Percentiles rank a stretch among this genome's conserved stretches.
phyloP scores from a whole-genome alignment of 1,140 invertebrate genomes.

The Lepidurus packardi region DNA sequence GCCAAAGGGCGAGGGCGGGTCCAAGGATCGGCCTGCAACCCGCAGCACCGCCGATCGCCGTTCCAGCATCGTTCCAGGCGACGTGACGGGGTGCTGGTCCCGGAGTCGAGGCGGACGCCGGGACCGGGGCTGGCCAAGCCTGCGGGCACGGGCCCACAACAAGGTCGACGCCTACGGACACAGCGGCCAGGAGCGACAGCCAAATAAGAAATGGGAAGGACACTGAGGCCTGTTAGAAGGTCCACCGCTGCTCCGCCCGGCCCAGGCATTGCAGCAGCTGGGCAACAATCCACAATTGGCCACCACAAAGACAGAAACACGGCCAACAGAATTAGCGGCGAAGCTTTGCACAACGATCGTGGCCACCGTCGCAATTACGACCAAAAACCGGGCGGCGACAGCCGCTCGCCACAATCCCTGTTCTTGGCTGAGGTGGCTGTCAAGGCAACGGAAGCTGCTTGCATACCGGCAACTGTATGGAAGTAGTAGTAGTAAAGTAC shows the following conservation, averaged over 20 bases:
- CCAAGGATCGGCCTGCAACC: slow-evolving; percentile 24
- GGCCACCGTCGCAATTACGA: slow-evolving; percentile 1
- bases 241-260: slow-evolving; percentile 33
- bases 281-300: slow-evolving; percentile 29
- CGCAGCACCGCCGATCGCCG: slow-evolving; percentile 26
- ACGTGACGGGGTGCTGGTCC: background rate
- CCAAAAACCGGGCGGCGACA: background rate
- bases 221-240: slow-evolving; percentile 32
- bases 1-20: slow-evolving; percentile 1
- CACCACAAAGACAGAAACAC: slow-evolving; percentile 24
- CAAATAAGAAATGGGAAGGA: slow-evolving; percentile 20
- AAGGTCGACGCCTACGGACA: slow-evolving; percentile 5
- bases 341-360: background rate
- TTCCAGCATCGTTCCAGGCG: slow-evolving; percentile 22
- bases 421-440: background rate
- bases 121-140: background rate
- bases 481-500: background rate
- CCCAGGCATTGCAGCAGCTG: slow-evolving; percentile 35
- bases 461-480: background rate
- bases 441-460: background rate
- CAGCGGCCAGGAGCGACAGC: slow-evolving; percentile 24
- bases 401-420: background rate
- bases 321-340: slow-evolving; percentile 12
- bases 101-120: slow-evolving; percentile 22
- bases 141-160: slow-evolving; percentile 21